Percentiles rank a stretch among this genome's conserved stretches.
Conservation (phyloP, 2,888 invertebrate species). For the Agriotes lineatus region DNA sequence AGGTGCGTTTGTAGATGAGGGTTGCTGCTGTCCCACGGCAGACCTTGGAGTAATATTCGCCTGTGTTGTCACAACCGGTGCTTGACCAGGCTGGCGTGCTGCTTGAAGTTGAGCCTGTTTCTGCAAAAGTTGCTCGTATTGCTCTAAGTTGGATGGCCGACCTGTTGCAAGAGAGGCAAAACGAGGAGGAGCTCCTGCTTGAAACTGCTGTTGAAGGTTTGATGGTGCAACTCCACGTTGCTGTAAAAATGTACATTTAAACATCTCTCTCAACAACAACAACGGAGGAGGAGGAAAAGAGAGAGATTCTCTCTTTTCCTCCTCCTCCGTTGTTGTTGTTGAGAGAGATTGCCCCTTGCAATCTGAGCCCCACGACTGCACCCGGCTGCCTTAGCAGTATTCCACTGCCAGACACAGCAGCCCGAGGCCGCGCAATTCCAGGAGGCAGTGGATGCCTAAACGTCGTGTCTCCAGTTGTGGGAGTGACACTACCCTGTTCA, state of each 20-base stretch:
- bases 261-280: conserved; percentile 55
- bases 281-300: no score
- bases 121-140: conserved; percentile 41
- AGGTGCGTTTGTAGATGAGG: conserved; percentile 47
- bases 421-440: conserved; percentile 68
- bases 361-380: conserved; percentile 55
- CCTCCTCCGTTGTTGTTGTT: no score
- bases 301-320: no score
- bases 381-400: conserved; percentile 58
- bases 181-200: conserved; percentile 40
- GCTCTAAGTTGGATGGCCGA: conserved; percentile 34
- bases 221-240: conserved; percentile 61
- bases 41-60: conserved; percentile 5
- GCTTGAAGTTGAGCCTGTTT: conserved; percentile 37
- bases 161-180: conserved; percentile 8
- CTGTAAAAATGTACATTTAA: conserved; percentile 49
- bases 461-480: conserved; percentile 70
- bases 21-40: background rate
- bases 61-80: conserved; percentile 48
- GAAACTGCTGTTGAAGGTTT: conserved; percentile 53
- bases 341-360: conserved; percentile 59
- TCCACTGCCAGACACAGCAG: conserved; percentile 60
- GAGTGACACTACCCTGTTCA: conserved; percentile 54
- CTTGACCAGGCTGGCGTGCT: background rate
- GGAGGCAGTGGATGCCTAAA: conserved; percentile 78